Evolutionary conservation across 2,113 vertebrate genomes (phyloP), one percentile per base, ranked within the genome.

Genomic region (Gila orcuttii): DNA sequence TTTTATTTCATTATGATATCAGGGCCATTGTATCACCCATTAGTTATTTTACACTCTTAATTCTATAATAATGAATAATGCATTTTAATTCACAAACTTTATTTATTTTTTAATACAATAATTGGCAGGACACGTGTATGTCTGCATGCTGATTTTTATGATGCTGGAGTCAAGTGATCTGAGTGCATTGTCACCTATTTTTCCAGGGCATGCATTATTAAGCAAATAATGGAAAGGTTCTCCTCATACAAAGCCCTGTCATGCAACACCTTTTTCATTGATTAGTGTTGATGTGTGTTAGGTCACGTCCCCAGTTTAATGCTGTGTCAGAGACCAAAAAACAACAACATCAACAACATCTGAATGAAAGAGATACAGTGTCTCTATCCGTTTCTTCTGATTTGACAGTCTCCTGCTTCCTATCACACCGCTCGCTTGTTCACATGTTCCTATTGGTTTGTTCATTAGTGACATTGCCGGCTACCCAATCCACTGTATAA

Each of bases 401-500:
- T 92, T 90, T 92, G 89, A 92, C 89, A 87, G 87, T 86, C 88
- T 89, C 90, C 91, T 85, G 81, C 86, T 92, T 83, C 91, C 90
- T 89, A 33, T 69, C 75, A 71, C 42, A 81, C 59, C 85, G 86
- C 87, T 68, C 2, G 45, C 74, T 86, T 85, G 89, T 89, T 83
- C 31, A n/a, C 79, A 83, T 89, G 86, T 59, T 87, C 73, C 87
- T 75, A 75, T 90, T 90, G 91, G 91, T 90, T 89, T 87, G 89
- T 89, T 89, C 91, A 90, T 93, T 92, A 92, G 90, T 89, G 90
- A 89, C 93, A 93, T 92, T 91, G 91, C 89, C 79, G 78, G 94
- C 92, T 92, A 96, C 52, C 91, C 94, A 90, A 95, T 95, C 94
- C 93, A 82, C 75, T 85, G 66, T 55, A 75, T 95, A 73, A 95